Evolutionary conservation across 2,113 vertebrate species (phyloP).

Genomic region (Cyrtonyx montezumae): DNA sequence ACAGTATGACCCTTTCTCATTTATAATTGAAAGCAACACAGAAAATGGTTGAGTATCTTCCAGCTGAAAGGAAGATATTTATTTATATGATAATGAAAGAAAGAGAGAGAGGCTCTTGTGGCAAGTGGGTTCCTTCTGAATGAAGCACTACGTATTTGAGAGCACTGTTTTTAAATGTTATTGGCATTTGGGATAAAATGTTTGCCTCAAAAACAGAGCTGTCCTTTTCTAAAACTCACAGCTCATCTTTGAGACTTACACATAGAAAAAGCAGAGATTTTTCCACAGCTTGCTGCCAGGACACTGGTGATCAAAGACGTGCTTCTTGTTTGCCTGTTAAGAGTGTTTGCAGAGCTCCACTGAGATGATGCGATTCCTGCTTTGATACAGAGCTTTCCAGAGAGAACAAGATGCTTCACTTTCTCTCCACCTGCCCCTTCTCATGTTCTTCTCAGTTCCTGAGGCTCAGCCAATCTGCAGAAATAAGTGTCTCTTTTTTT

Average conservation of each 20-base stretch:
- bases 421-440: not conserved
- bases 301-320: not conserved
- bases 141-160: not conserved
- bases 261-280: not conserved
- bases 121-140: not conserved
- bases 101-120: not conserved
- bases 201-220: not conserved
- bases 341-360: not conserved
- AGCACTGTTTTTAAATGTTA: not conserved
- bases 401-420: not conserved
- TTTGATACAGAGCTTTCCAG: not conserved
- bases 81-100: not conserved
- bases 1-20: constrained; percentile 13
- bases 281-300: not conserved
- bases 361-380: not conserved
- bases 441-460: not conserved
- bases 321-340: not conserved
- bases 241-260: not conserved
- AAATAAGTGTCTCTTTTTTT: not conserved
- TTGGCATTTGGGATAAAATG: not conserved
- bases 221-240: not conserved
- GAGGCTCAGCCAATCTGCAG: not conserved
- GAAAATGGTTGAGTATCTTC: constrained; percentile 16
- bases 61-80: constrained; percentile 5
- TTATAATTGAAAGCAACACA: constrained; percentile 33